phyloP scores from a whole-genome alignment of 2,888 invertebrate species.

The Volucella inflata region DNA sequence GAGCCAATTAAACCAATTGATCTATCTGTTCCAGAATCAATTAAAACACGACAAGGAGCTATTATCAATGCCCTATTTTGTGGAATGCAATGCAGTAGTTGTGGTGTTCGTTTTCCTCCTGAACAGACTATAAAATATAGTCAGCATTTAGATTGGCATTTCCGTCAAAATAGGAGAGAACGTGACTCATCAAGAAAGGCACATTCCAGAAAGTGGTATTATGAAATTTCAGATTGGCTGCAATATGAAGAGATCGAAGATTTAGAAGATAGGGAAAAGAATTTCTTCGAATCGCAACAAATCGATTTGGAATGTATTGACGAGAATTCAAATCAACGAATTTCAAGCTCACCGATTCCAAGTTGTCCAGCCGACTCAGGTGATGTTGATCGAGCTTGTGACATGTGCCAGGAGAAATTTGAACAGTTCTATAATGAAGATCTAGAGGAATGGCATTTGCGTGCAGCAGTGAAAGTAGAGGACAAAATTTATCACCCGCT shows the following conservation, averaged over 20 bases:
- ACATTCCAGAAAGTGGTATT: slow-evolving; percentile 95
- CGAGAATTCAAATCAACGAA: slow-evolving; percentile 85
- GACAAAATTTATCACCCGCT: slow-evolving; percentile 93
- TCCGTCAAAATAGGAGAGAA: slow-evolving; percentile 95
- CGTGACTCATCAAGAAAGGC: slow-evolving; percentile 93
- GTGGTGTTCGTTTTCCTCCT: slow-evolving; percentile 96
- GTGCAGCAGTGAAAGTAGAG: slow-evolving; percentile 91
- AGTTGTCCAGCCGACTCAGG: slow-evolving; percentile 89
- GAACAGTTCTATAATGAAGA: slow-evolving; percentile 98
- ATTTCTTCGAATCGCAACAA: slow-evolving; percentile 92
- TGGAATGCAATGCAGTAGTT: slow-evolving; percentile 98
- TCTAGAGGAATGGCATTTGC: slow-evolving; percentile 97
- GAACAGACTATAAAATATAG: slow-evolving; percentile 95
- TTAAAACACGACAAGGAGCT: slow-evolving; percentile 90
- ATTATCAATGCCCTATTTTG: slow-evolving; percentile 90
- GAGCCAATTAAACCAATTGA: slow-evolving; percentile 86
- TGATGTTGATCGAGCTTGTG: slow-evolving; percentile 89
- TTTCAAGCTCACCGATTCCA: slow-evolving; percentile 86
- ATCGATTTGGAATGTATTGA: slow-evolving; percentile 85
- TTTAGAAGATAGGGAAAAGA: slow-evolving; percentile 94
- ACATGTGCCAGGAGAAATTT: slow-evolving; percentile 96
- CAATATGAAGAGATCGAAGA: slow-evolving; percentile 97
- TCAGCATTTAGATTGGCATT: slow-evolving; percentile 99
- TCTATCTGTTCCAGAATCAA: slow-evolving; percentile 88
- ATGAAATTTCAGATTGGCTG: slow-evolving; percentile 95